Evolutionary conservation across 2,797 vertebrate genomes (phyloP).

Genomic region (Coendou prehensilis): DNA sequence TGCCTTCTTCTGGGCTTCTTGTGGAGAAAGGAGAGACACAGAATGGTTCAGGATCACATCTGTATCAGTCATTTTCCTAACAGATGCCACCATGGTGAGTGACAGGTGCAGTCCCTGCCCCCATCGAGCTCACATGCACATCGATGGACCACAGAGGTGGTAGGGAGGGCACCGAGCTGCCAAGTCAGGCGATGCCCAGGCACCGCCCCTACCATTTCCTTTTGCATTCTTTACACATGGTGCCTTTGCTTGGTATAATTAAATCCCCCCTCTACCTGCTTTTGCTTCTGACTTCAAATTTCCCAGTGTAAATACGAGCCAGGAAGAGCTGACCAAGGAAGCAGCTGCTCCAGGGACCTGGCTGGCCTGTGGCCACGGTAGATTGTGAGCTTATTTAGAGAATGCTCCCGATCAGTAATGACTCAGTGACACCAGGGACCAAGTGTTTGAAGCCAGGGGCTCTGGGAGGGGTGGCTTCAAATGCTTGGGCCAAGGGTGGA

Average conservation of each 20-base stretch:
- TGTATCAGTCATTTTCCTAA: background rate
- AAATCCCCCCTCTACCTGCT: slow-evolving; percentile 36
- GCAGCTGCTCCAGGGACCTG: background rate
- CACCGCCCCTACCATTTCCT: background rate
- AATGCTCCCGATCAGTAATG: background rate
- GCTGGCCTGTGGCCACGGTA: background rate
- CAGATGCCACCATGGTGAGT: background rate
- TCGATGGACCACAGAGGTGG: background rate
- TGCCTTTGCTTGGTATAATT: slow-evolving; percentile 12
- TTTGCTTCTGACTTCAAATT: slow-evolving; percentile 73
- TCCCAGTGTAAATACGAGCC: slow-evolving; percentile 67
- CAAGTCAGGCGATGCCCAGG: background rate
- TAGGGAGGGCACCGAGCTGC: fast-evolving
- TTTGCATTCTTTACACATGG: slow-evolving; percentile 3
- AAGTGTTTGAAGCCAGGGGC: background rate
- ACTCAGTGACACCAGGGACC: background rate
- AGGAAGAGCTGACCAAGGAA: slow-evolving; percentile 6
- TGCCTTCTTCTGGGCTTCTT: background rate
- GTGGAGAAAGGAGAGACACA: background rate
- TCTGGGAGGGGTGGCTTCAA: background rate
- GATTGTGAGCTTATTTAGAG: slow-evolving; percentile 44
- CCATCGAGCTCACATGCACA: fast-evolving
- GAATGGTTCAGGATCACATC: background rate
- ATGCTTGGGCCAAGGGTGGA: background rate
- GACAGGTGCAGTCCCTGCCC: background rate